Conservation (phyloP, 2,113 vertebrate species). For the Oncorhynchus keta region DNA sequence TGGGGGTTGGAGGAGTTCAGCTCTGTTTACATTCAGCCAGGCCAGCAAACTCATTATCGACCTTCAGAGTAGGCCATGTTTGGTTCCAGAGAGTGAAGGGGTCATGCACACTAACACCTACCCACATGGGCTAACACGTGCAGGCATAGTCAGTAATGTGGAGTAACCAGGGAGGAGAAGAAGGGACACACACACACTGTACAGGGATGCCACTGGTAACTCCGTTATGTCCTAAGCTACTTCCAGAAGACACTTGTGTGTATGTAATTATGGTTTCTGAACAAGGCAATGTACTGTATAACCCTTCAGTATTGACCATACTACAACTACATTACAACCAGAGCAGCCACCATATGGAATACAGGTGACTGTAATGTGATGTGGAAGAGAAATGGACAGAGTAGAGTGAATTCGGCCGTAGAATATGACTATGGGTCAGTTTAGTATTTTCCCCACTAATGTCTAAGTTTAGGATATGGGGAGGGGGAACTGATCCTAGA, state of each 20-base stretch:
- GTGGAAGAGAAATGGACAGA: too few species aligned
- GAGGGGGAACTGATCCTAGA: too few species aligned
- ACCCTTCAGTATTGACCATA: background rate
- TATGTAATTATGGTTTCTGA: background rate
- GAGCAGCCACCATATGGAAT: background rate
- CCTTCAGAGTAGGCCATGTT: conserved; percentile 25
- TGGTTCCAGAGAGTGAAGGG: conserved; percentile 7
- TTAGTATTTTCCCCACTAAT: too few species aligned
- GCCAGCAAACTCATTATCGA: conserved; percentile 27
- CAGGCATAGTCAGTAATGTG: background rate
- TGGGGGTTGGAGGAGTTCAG: background rate
- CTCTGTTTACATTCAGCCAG: conserved; percentile 17
- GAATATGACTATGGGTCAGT: too few species aligned
- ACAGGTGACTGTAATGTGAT: too few species aligned
- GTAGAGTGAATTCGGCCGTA: too few species aligned
- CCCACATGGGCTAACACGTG: conserved; percentile 4
- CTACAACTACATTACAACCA: background rate
- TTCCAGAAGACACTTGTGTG: background rate
- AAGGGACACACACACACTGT: conserved; percentile 1
- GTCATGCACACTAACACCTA: background rate
- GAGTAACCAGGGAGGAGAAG: conserved; percentile 19
- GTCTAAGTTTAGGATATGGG: too few species aligned
- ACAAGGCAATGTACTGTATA: conserved; percentile 14
- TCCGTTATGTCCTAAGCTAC: too few species aligned
- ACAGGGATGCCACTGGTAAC: background rate